Evolutionary conservation across 1,140 invertebrate species (phyloP), one percentile per base, ranked within the genome.

Genomic region (Ylistrum balloti): DNA sequence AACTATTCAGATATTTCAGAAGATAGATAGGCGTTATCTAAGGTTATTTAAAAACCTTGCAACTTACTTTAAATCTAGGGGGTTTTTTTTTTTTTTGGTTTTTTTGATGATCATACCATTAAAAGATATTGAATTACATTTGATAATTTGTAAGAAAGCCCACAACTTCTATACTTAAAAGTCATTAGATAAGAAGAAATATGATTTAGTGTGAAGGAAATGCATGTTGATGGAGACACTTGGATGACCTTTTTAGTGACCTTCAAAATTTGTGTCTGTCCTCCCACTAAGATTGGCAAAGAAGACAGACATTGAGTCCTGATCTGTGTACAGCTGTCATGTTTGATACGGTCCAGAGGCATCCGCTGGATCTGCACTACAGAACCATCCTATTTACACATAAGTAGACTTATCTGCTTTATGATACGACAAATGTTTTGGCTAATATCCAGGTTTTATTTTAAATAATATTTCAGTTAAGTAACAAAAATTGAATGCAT

Each of bases 361-460:
- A 74, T 28, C 56, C 5, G 28, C 56, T 74, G n/a, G 1, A 74
- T 28, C 56, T 17, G n/a, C 17, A 74, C 41, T 5, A 74, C 56
- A 74, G 28, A 74, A 74, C n/a, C 22, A 28, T 74, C n/a, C n/a
- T 74, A 74, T 74, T 74, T 74, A 74, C 56, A 74, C 56, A 74
- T 28, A 74, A 28, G 22, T 74, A 74, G 56, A 74, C 56, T 74
- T n/a, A 74, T 74, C 56, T 74, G 22, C n/a, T 28, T 3, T 74
- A 17, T 45, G 41, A 45, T 17, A 74, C 56, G 7, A 74, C 56
- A 5, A 74, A n/a, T 0, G 5, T 74, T 74, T 28, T 74, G 56
- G 56, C 56, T 3, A 28, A 74, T 74, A 74, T 74, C 56, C 56
- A 74, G 56, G 56, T 28, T 74, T 74, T 45, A 74, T 28, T 74